Evolutionary conservation across 1,140 invertebrate species (phyloP).

Genomic region (Olivierus martensii): DNA sequence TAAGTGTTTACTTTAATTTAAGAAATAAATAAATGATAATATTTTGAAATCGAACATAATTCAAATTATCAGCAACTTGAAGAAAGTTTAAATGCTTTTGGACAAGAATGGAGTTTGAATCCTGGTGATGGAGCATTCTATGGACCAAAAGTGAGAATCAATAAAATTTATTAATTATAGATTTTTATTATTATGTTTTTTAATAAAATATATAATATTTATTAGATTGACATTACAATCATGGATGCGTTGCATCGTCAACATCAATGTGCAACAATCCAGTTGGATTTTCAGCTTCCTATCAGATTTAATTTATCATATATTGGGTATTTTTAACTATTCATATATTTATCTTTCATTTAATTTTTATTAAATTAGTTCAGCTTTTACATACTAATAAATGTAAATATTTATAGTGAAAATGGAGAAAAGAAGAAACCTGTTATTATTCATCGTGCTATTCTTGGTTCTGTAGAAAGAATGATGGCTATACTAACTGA

Average conservation of each 20-base stretch:
- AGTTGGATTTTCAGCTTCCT: slow-evolving; percentile 95
- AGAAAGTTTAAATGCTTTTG: slow-evolving; percentile 75
- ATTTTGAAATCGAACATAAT: not conserved
- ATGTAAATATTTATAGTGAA: slow-evolving; percentile 42
- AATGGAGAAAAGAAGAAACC: slow-evolving; percentile 75
- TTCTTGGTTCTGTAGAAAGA: slow-evolving; percentile 92
- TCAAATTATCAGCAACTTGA: slow-evolving; percentile 46
- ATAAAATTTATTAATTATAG: too few species aligned
- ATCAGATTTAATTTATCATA: slow-evolving; percentile 77
- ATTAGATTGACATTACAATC: slow-evolving; percentile 89
- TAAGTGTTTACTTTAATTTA: slow-evolving; percentile 21
- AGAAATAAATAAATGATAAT: too few species aligned
- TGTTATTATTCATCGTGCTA: slow-evolving; percentile 95
- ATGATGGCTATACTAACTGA: slow-evolving; percentile 98
- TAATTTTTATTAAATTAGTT: not conserved
- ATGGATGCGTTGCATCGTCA: slow-evolving; percentile 74
- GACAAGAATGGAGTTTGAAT: slow-evolving; percentile 75
- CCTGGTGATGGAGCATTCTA: slow-evolving; percentile 95
- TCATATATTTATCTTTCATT: not conserved
- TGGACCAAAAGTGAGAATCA: slow-evolving; percentile 62
- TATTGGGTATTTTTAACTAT: slow-evolving; percentile 43
- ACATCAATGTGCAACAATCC: slow-evolving; percentile 96
- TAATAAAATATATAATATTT: slow-evolving; percentile 4
- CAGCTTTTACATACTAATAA: not conserved
- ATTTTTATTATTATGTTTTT: too few species aligned